Evolutionary conservation across 1,140 invertebrate species (phyloP).

Genomic region (Penaeus indicus): DNA sequence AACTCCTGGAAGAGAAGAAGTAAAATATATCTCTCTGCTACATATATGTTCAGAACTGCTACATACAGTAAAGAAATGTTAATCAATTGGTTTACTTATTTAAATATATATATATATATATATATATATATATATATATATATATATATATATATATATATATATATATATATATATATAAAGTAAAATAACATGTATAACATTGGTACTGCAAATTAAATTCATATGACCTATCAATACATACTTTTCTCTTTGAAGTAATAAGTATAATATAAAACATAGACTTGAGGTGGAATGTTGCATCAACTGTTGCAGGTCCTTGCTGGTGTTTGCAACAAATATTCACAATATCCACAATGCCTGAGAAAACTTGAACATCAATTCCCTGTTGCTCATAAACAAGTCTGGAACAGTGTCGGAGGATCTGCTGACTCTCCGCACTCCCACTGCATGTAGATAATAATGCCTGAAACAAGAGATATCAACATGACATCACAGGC

Average conservation of each 20-base stretch:
- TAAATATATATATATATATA: too few relatives aligned
- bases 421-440: constrained; percentile 11
- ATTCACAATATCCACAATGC: constrained; percentile 26
- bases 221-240: neutral
- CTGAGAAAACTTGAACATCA: neutral
- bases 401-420: constrained; percentile 34
- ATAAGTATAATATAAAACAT: constrained; percentile 32
- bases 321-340: constrained; percentile 23
- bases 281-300: constrained; percentile 38
- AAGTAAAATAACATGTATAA: neutral
- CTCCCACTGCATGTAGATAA: neutral
- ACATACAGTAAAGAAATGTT: too few relatives aligned
- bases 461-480: too few relatives aligned
- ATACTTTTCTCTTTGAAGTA: constrained; percentile 28
- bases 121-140: too few relatives aligned
- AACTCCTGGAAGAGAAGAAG: constrained; percentile 40
- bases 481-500: neutral
- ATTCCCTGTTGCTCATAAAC: constrained; percentile 19
- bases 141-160: too few relatives aligned
- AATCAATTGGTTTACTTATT: too few relatives aligned
- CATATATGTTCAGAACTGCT: too few relatives aligned
- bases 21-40: neutral
- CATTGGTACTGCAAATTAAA: neutral
- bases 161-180: neutral
- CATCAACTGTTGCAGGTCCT: neutral